A percentile compares a stretch with the other conserved stretches of the same genome.
phyloP scores from a whole-genome alignment of 2,113 vertebrate genomes.

The Dinomys branickii region DNA sequence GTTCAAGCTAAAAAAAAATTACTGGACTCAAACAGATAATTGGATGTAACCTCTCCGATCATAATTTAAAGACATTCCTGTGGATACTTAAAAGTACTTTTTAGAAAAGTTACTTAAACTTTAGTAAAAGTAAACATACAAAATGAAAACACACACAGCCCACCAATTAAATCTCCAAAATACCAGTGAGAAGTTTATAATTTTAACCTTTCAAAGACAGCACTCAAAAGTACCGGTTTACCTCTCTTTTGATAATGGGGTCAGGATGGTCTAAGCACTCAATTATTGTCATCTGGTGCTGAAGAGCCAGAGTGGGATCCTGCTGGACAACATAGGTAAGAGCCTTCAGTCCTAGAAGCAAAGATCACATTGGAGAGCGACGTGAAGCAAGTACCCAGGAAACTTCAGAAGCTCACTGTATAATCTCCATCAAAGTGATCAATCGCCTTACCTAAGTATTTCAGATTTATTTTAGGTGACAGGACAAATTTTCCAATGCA shows the following conservation, averaged over 20 bases:
- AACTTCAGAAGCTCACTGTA: slow-evolving; percentile 46
- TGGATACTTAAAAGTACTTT: not conserved
- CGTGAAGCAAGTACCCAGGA: not conserved
- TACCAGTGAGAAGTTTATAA: slow-evolving; percentile 34
- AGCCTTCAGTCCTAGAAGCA: slow-evolving; percentile 93
- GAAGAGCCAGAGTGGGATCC: slow-evolving; percentile 95
- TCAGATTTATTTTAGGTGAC: slow-evolving; percentile 97
- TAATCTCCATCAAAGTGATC: slow-evolving; percentile 1
- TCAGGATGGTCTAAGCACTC: slow-evolving; percentile 97
- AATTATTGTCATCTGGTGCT: slow-evolving; percentile 99
- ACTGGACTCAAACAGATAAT: not conserved
- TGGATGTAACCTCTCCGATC: not conserved
- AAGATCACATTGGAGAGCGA: slow-evolving; percentile 50
- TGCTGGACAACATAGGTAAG: slow-evolving; percentile 97
- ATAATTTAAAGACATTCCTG: slow-evolving; percentile 24
- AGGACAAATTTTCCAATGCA: slow-evolving; percentile 98
- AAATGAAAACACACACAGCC: slow-evolving; percentile 43
- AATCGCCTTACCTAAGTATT: slow-evolving; percentile 94
- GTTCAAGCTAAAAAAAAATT: slow-evolving; percentile 28
- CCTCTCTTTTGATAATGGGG: slow-evolving; percentile 97
- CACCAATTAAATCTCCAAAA: slow-evolving; percentile 7
- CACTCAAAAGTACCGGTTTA: slow-evolving; percentile 82
- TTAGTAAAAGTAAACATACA: slow-evolving; percentile 42
- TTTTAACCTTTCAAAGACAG: slow-evolving; percentile 17
- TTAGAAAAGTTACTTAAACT: slow-evolving; percentile 50